Evolutionary conservation across 1,140 invertebrate genomes (phyloP), one percentile per base, ranked within the genome.

Genomic region (Penaeus indicus): DNA sequence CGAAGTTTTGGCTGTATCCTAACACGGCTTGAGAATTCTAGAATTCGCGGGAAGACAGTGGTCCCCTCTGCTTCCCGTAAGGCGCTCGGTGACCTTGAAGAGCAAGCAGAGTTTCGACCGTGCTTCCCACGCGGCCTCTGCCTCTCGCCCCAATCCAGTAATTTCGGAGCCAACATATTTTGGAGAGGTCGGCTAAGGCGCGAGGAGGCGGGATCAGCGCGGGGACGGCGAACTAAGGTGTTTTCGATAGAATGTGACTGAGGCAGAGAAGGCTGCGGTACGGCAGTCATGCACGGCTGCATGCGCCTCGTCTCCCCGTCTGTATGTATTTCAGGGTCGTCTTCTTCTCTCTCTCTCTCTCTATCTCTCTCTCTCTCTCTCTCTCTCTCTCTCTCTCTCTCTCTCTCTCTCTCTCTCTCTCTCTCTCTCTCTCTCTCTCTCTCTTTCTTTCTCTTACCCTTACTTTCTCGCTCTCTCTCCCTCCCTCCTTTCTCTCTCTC

Each of bases 1-100:
- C 60, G 61, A 79, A 86, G 85, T 79, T 80, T 67, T 80, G 75
- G 85, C 42, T 63, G 84, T 77, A 79, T 85, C 54, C 75, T 79
- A 79, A 85, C 75, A 85, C n/a, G 84, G 21, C 38, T 42, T 27
- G 72, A 63, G 85, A 62, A 64, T 77, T 72, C 77, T 86, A 80
- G 75, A 62, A 86, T 63, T 63, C 38, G 72, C 54, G 25, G 72
- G 54, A 85, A 85, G 54, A 85, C 54, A 62, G 72, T 85, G 54
- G 54, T 47, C 77, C 19, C 22, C 82, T 38, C n/a, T n/a, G 25
- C 16, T 22, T 25, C 84, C 32, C 32, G 8, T 47, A 85, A 11
- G 54, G 72, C 11, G 42, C n/a, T 16, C 61, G 10, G 32, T 47
- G 27, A 16, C n/a, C 25, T 38, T 64, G 54, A 22, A 0, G 42